Evolutionary conservation across 2,797 vertebrate species (phyloP).

Genomic region (Zenarchopterus dispar): DNA sequence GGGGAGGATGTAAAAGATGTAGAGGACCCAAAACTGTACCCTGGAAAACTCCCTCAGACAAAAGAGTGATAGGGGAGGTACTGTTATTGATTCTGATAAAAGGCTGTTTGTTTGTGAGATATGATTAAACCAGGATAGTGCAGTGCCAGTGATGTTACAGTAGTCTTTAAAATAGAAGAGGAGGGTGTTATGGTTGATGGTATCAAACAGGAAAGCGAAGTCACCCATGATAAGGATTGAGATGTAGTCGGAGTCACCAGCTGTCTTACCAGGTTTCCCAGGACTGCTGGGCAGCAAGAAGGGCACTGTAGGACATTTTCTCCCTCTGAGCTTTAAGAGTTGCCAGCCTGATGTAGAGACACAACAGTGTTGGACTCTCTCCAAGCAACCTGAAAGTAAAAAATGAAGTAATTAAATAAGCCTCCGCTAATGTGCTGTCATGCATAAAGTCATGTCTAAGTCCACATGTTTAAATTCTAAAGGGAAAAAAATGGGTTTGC

Average conservation of each 20-base stretch:
- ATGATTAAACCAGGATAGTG: neutral
- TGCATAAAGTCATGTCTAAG: too few relatives aligned
- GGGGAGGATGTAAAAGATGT: neutral
- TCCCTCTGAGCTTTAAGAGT: constrained; percentile 77
- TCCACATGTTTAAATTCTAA: too few relatives aligned
- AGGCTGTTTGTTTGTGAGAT: neutral
- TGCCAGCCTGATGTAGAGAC: constrained; percentile 70
- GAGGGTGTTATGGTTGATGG: too few relatives aligned
- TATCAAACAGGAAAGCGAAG: too few relatives aligned
- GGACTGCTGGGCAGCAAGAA: constrained; percentile 77
- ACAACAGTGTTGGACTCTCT: constrained; percentile 60
- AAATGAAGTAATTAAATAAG: neutral
- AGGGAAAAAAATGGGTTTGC: neutral
- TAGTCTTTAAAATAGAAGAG: too few relatives aligned
- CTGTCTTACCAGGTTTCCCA: constrained; percentile 81
- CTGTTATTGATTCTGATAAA: neutral
- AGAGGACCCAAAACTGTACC: neutral
- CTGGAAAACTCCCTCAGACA: neutral
- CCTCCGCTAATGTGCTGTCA: too few relatives aligned
- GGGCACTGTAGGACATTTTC: constrained; percentile 64
- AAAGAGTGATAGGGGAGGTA: neutral
- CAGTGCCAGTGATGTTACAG: neutral
- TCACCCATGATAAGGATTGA: too few relatives aligned
- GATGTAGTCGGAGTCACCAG: neutral
- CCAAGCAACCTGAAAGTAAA: constrained; percentile 54